Evolutionary conservation across 2,888 invertebrate genomes (phyloP), one percentile per base, ranked within the genome.

Genomic region (Temnothorax ravouxi): DNA sequence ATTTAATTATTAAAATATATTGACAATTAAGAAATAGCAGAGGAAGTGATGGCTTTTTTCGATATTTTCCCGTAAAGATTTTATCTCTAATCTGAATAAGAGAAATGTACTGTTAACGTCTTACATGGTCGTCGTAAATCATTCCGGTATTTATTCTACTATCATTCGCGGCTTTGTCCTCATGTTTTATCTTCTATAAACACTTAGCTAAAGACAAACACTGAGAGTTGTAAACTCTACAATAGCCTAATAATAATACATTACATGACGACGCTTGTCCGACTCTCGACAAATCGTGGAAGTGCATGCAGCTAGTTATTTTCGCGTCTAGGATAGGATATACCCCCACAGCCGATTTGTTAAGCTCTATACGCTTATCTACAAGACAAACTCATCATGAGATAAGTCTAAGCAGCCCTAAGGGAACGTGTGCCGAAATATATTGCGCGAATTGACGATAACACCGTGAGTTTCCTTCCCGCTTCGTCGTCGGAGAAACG

Each of bases 381-480:
- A 59, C 50, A 81, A 59, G 81, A 77, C 77, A 81, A 84, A 75
- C 88, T 87, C 85, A 59, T 71, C 84, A 56, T 34, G 61, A 83
- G 88, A 88, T 88, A 88, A 88, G 88, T 52, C 41, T 66, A n/a
- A 62, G 21, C 75, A 62, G 67, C 67, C 88, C 83, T 83, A 56
- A 86, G 84, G 85, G 87, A 83, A 71, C 62, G 72, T 69, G 69
- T 76, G 72, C 79, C 64, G 21, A 86, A 86, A 83, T 87, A 84
- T 88, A 88, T 87, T 50, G 81, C 84, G 41, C 74, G 77, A 86
- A 88, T 86, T 74, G 89, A 86, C 80, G 86, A 85, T 90, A 90
- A 90, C 90, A 84, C 79, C 69, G 59, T 62, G 84, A 89, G 82
- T 88, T 88, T 85, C 86, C 82, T 77, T 82, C 47, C 47, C 72